Percentiles rank a stretch among this genome's conserved stretches.
Evolutionary conservation across 2,113 vertebrate genomes (phyloP).

Genomic region (Nyctereutes procyonoides): DNA sequence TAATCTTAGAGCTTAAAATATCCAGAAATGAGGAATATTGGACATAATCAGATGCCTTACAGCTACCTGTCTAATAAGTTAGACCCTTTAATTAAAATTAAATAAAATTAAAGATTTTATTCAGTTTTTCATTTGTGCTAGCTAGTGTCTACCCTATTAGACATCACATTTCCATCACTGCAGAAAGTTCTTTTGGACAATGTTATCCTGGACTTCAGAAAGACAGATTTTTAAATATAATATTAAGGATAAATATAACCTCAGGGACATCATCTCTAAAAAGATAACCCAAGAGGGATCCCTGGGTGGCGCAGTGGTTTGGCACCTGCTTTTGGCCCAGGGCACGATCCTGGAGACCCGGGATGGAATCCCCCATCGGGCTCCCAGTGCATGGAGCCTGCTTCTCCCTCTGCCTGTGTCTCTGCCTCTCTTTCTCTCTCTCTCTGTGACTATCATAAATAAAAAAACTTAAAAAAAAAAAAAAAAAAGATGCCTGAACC

Average conservation of each 20-base stretch:
- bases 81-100: constrained; percentile 59
- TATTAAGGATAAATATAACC: constrained; percentile 41
- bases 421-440: no score
- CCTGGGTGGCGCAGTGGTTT: no score
- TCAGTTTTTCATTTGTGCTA: constrained; percentile 47
- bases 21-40: constrained; percentile 1
- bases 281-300: background rate
- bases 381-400: no score
- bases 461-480: no score
- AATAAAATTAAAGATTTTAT: constrained; percentile 23
- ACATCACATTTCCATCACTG: constrained; percentile 30
- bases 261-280: background rate
- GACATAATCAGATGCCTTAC: constrained; percentile 10
- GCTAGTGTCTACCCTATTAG: background rate
- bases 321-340: no score
- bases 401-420: no score
- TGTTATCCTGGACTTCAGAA: constrained; percentile 10
- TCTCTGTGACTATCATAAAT: no score
- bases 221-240: constrained; percentile 12
- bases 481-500: no score
- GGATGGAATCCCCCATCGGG: no score
- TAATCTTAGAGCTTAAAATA: constrained; percentile 56
- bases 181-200: background rate
- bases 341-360: no score
- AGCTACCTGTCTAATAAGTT: constrained; percentile 30